These are phyloP conservation scores for Brachypalpus laphriformis DNA, from an alignment of 2,888 invertebrate genomes.

Conservation along the genomic window DNA sequence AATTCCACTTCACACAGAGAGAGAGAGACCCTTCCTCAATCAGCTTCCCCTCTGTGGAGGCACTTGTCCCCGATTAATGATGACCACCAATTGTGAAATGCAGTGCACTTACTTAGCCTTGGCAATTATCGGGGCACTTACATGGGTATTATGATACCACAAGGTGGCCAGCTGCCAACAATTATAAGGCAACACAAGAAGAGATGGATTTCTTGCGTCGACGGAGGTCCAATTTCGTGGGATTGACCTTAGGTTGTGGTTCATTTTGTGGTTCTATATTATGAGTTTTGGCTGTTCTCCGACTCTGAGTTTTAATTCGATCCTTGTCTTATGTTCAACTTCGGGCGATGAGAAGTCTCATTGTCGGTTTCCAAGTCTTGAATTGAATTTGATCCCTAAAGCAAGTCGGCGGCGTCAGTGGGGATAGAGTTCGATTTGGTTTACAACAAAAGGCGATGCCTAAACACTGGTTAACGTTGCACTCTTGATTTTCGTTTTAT, in stretches of 20 bases:
- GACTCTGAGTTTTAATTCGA: neutral
- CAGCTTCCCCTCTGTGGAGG: neutral
- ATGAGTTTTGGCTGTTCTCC: neutral
- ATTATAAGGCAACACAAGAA: slow-evolving; percentile 18
- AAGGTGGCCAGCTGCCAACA: slow-evolving; percentile 35
- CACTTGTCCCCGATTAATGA: slow-evolving; percentile 9
- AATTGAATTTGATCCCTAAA: no score
- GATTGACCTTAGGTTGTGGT: slow-evolving; percentile 3
- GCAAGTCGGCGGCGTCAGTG: neutral
- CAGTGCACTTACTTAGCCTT: slow-evolving; percentile 34
- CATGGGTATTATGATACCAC: slow-evolving; percentile 20
- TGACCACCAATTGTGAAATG: slow-evolving; percentile 17
- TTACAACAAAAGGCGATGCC: neutral
- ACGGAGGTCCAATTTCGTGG: neutral
- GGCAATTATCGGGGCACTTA: slow-evolving; percentile 42
- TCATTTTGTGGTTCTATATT: no score
- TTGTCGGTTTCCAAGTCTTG: no score
- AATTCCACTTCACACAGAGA: slow-evolving; percentile 12
- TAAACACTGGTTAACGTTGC: neutral
- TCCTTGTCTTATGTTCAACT: neutral
- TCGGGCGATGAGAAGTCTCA: neutral
- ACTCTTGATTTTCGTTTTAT: neutral
- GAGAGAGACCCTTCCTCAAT: neutral
- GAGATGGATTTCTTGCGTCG: neutral
- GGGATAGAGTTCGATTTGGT: neutral